Percentiles rank a stretch among this genome's conserved stretches.
phyloP scores from a whole-genome alignment of 2,888 invertebrate species.

The Congeria kusceri region DNA sequence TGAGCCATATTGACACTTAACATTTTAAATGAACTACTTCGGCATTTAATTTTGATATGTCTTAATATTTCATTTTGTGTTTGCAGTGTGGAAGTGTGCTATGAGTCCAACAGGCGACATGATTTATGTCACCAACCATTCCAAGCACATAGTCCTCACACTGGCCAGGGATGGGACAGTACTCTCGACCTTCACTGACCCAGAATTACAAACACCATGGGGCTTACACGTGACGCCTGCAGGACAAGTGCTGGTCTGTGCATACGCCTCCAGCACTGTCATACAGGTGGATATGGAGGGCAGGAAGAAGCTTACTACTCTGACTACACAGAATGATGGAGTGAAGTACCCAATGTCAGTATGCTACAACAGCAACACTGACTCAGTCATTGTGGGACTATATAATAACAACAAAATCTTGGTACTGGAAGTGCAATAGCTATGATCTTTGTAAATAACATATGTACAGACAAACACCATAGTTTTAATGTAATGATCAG shows the following conservation, averaged over 20 bases:
- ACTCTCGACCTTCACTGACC: not conserved
- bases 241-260: constrained; percentile 1
- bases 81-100: not conserved
- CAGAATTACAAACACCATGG: not conserved
- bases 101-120: not conserved
- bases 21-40: no score
- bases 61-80: no score
- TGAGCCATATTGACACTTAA: no score
- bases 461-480: no score
- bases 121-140: not conserved
- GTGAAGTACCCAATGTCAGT: not conserved
- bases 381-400: not conserved
- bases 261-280: not conserved
- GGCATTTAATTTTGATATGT: no score
- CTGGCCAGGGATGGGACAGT: not conserved
- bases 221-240: not conserved
- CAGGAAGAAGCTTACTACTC: not conserved
- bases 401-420: no score
- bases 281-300: constrained; percentile 1
- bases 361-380: not conserved
- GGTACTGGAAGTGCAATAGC: no score
- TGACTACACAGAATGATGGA: not conserved
- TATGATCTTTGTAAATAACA: no score
- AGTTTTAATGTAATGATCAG: no score
- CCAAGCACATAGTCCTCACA: not conserved